Evolutionary conservation across 37 sponge, comb jelly and placozoan genomes (phyloP), one percentile per base, ranked within the genome.

Genomic region (Aplysina aerophoba): DNA sequence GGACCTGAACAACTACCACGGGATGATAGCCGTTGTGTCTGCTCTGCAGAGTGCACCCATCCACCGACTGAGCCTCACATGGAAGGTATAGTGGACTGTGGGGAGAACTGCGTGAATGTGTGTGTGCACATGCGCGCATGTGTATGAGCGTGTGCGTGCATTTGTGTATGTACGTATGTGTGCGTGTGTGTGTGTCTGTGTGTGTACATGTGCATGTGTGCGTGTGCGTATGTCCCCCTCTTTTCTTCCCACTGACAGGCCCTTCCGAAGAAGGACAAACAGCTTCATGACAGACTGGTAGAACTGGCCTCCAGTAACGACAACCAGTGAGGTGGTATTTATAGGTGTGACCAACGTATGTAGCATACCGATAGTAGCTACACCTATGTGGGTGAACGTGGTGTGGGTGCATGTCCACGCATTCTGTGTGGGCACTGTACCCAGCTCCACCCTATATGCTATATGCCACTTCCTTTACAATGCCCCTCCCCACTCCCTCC

Each of bases 1-100:
- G 53, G 96, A 95, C 2, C 81, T 95, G 77, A 90, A 93, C 84
- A 93, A 93, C 78, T 31, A 93, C 27, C 94, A 95, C 62, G 83
- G 91, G 33, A 81, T 95, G 71, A 87, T 88, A 83, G 94, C 96
- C 21, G 84, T 95, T 28, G 65, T 95, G 30, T 73, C 91, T 21
- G 94, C 73, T 4, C 67, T 95, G 33, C 94, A 93, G 82, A 93
- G 96, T 80, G 78, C 89, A 1, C 86, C 96, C 38, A 90, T 95
- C 44, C 66, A 80, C 82, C 79, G 96, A 59, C 94, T 95, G 21
- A 68, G 75, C 4, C 86, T 66, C 62, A 95, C 96, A 31, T 95
- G 96, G 96, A 87, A 73, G 82, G 90, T 89, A 55, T 28, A 41
- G 25, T 25, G 40, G 19, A 15, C 34, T 54, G 30, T 25, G 31